Conservation (phyloP, 2,888 invertebrate species). For the Hoplodrina ambigua region DNA sequence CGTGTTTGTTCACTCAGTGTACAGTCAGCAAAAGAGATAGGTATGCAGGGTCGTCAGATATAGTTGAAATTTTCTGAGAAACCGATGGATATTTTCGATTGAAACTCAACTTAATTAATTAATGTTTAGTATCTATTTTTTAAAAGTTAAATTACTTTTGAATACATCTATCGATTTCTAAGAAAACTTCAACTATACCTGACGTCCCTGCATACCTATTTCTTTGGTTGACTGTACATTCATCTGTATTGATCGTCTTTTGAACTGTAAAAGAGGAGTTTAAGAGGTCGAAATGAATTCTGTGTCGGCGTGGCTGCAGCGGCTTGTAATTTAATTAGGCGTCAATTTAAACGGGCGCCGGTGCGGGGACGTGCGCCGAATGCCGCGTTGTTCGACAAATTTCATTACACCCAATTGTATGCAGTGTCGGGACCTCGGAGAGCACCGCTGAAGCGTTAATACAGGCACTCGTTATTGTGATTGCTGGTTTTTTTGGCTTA, state of each 20-base stretch:
- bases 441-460: slow-evolving; percentile 63
- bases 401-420: slow-evolving; percentile 80
- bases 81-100: too few species aligned
- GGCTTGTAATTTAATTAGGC: slow-evolving; percentile 85
- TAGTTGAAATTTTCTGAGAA: too few species aligned
- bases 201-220: too few species aligned
- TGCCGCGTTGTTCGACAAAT: slow-evolving; percentile 80
- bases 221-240: too few species aligned
- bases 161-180: too few species aligned
- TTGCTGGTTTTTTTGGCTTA: slow-evolving; percentile 2
- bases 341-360: slow-evolving; percentile 81
- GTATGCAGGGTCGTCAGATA: too few species aligned
- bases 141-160: too few species aligned
- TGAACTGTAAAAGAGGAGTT: slow-evolving; percentile 61
- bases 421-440: slow-evolving; percentile 62
- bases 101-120: too few species aligned
- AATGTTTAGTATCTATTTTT: too few species aligned
- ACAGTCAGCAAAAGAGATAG: too few species aligned
- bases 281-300: slow-evolving; percentile 75
- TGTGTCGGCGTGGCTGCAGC: slow-evolving; percentile 73
- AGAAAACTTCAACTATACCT: too few species aligned
- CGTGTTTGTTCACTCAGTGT: slow-evolving; percentile 26
- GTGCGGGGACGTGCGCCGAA: slow-evolving; percentile 84
- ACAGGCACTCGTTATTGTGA: slow-evolving; percentile 54
- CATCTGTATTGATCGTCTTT: slow-evolving; percentile 58